phyloP scores from a whole-genome alignment of 1,140 invertebrate species.

The Campoletis sonorensis region DNA sequence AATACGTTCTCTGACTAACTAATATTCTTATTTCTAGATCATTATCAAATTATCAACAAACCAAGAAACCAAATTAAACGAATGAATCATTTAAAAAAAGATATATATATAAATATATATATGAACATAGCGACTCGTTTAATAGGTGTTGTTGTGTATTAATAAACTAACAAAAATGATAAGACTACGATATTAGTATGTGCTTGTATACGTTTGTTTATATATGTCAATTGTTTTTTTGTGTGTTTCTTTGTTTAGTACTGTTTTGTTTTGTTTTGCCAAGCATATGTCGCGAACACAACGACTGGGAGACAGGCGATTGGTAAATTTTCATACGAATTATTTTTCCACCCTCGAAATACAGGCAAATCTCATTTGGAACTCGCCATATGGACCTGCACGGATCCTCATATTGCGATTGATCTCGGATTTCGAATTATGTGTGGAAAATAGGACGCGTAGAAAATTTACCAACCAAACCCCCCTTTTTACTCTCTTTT shows the following conservation, averaged over 20 bases:
- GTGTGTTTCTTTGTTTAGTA: no score
- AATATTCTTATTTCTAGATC: slow-evolving; percentile 1
- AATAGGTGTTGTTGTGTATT: neutral
- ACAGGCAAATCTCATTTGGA: neutral
- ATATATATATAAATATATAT: no score
- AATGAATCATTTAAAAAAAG: neutral
- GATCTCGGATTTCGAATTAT: slow-evolving; percentile 18
- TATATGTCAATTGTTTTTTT: neutral
- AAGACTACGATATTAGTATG: slow-evolving; percentile 6
- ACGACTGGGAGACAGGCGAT: slow-evolving; percentile 33
- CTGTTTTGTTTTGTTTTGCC: slow-evolving; percentile 17
- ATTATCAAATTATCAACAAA: neutral
- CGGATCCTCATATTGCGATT: neutral
- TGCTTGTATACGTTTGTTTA: neutral
- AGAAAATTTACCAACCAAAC: slow-evolving; percentile 17
- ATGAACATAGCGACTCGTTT: neutral
- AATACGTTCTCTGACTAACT: slow-evolving; percentile 27
- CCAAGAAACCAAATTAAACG: neutral
- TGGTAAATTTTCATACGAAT: slow-evolving; percentile 30
- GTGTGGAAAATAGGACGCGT: slow-evolving; percentile 15
- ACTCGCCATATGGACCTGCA: neutral
- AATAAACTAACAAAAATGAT: slow-evolving; percentile 7
- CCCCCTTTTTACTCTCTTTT: neutral
- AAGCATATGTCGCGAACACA: slow-evolving; percentile 14
- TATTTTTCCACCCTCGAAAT: slow-evolving; percentile 15